Base-by-base conservation (phyloP, 2,113 vertebrate species). In the Chloropsis cyanopogon region DNA sequence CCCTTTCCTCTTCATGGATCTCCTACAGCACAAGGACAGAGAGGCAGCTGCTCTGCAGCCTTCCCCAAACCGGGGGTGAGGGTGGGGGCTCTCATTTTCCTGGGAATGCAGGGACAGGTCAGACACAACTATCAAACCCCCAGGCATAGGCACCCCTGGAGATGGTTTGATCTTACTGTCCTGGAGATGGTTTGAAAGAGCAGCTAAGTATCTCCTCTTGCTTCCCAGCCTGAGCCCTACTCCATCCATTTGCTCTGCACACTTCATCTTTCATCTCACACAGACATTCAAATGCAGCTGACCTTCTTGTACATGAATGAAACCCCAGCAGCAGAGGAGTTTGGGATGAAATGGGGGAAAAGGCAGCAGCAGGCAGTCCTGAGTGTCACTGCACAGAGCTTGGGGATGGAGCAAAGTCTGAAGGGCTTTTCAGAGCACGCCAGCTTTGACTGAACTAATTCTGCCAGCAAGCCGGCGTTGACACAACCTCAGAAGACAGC, bases 31-130 rank as follows among this genome's bases (percentile, higher is more conserved):
- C 29, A 47, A 47, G 23, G 47, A 56, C 21, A 39, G 87, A 56
- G 41, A 63, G 73, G 23, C 2, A 3, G 37, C 75, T 5, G 2
- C 26, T 17, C 42, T 3, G 3, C 54, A 86, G 71, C 54, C 71
- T 53, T 79, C n/a, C 28, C 26, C 0, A 0, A 17, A n/a, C n/a
- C 11, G 1, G 16, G 35, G n/a, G n/a, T n/a, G n/a, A n/a, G n/a
- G n/a, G 37, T 10, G 37, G 35, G 35, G 9, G 24, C 7, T 57
- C 57, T 53, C 57, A 2, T 9, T 37, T 14, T 6, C n/a, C 70
- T 10, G 3, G 63, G 47, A 88, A 83, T 50, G 49, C 44, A 79
- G 25, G 1, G 11, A 47, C 16, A 66, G 56, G 37, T 63, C 50
- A 53, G 42, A 59, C 14, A 52, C 1, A 1, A 42, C 46, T 53